These are phyloP conservation scores for Podotricha telesiphe DNA, from an alignment of 2,888 invertebrate species.

Conservation along the genomic window DNA sequence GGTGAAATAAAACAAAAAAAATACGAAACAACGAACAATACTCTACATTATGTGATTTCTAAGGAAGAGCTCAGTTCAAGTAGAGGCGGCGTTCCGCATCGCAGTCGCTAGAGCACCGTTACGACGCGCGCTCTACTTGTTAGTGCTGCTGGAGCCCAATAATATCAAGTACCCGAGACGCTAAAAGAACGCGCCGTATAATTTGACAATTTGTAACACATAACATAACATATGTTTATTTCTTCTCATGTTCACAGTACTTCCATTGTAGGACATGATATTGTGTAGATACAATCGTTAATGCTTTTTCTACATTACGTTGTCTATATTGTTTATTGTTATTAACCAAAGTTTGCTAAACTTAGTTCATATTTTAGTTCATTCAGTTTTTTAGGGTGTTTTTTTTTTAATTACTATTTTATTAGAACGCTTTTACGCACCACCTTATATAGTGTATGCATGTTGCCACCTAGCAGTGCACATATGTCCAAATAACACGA, in stretches of 20 bases:
- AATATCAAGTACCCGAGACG: background rate
- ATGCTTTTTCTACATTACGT: background rate
- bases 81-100: background rate
- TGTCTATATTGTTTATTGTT: background rate
- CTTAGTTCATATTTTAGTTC: background rate
- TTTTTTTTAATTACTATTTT: no score
- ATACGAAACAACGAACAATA: no score
- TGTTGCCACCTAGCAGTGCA: no score
- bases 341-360: background rate
- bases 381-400: no score
- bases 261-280: slow-evolving; percentile 1
- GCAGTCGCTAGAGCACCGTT: slow-evolving; percentile 7
- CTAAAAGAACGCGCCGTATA: background rate
- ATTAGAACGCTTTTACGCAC: no score
- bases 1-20: background rate
- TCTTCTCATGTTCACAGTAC: background rate
- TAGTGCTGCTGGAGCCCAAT: background rate
- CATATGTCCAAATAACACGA: no score
- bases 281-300: background rate
- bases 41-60: background rate
- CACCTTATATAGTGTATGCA: no score
- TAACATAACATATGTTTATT: slow-evolving; percentile 3
- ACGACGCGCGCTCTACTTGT: slow-evolving; percentile 16
- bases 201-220: slow-evolving; percentile 19
- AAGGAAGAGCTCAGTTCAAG: background rate